Evolutionary conservation across 1,140 invertebrate genomes (phyloP).

Genomic region (Platyscapa corneri): DNA sequence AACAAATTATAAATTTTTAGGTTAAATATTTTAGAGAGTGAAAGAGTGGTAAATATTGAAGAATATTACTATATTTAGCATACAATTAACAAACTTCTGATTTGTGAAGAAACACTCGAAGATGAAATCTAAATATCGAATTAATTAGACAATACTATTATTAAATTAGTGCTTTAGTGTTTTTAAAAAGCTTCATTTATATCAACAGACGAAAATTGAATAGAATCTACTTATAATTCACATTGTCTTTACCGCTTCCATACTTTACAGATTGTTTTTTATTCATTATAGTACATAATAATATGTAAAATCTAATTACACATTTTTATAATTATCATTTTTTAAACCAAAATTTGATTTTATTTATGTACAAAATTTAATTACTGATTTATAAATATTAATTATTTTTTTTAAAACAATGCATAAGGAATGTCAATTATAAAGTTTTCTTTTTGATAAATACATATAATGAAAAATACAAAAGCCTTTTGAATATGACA

Average conservation of each 20-base stretch:
- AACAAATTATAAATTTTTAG: background rate
- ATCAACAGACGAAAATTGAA: too few species aligned
- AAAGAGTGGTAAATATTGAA: background rate
- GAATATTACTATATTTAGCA: background rate
- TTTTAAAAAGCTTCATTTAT: background rate
- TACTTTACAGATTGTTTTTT: background rate
- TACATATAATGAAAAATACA: background rate
- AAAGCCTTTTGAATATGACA: background rate
- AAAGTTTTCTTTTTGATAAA: too few species aligned
- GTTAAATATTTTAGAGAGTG: background rate
- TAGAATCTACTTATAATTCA: background rate
- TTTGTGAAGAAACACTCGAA: background rate
- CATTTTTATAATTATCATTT: background rate
- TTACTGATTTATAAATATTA: background rate
- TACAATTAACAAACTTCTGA: background rate
- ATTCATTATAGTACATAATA: background rate
- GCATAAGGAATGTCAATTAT: too few species aligned
- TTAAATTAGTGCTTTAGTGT: background rate
- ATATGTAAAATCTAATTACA: background rate
- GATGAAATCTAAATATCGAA: background rate
- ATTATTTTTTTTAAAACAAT: too few species aligned
- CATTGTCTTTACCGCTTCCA: background rate
- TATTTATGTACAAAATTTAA: background rate
- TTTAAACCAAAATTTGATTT: background rate
- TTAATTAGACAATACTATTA: background rate